Percentiles rank a stretch among this genome's conserved stretches.
phyloP scores from a whole-genome alignment of 2,113 vertebrate genomes.

The Cyrtonyx montezumae region DNA sequence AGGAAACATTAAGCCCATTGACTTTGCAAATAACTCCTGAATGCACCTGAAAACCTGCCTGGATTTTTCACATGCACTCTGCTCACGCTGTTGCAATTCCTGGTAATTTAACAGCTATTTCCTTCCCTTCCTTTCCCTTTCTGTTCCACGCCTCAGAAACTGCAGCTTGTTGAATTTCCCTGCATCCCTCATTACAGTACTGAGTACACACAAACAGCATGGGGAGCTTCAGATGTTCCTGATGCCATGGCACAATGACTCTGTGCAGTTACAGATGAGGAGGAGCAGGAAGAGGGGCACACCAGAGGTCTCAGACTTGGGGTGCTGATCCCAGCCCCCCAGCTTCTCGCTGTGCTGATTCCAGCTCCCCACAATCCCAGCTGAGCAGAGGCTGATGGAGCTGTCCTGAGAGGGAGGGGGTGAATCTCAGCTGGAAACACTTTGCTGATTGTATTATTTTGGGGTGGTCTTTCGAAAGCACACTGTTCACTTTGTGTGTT shows the following conservation, averaged over 20 bases:
- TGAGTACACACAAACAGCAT: not conserved
- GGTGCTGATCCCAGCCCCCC: not conserved
- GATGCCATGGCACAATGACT: fast-evolving
- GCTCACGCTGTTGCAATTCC: not conserved
- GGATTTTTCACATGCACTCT: not conserved
- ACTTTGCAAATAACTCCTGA: not conserved
- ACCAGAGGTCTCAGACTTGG: not conserved
- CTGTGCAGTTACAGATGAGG: not conserved
- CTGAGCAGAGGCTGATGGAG: fast-evolving
- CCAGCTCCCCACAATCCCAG: fast-evolving
- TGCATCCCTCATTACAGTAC: not conserved
- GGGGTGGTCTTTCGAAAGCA: constrained; percentile 9
- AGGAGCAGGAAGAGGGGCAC: not conserved
- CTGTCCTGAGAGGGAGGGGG: not conserved
- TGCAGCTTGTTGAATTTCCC: not conserved
- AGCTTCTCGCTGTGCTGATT: not conserved
- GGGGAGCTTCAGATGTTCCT: not conserved
- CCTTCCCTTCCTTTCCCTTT: not conserved
- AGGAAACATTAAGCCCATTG: not conserved
- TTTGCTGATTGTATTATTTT: not conserved
- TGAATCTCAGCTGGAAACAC: not conserved
- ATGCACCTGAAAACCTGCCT: not conserved
- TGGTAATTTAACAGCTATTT: not conserved
- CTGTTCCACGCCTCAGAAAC: not conserved
- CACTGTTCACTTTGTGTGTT: not conserved